phyloP scores from a whole-genome alignment of 2,113 vertebrate species.

The Antechinus stuartii region DNA sequence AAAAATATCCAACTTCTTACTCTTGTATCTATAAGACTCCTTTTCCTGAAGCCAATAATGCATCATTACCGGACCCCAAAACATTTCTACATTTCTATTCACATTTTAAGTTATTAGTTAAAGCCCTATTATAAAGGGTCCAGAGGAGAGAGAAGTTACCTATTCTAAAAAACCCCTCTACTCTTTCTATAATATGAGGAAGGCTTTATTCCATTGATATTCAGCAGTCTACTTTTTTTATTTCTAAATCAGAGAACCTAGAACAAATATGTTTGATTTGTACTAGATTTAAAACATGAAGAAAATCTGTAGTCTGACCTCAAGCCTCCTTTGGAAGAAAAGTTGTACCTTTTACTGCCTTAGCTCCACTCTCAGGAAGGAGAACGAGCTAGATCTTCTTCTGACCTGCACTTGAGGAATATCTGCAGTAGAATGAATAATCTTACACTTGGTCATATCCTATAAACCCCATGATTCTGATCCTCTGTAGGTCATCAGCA shows the following conservation, averaged over 20 bases:
- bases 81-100: background rate
- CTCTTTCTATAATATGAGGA: background rate
- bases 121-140: background rate
- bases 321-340: background rate
- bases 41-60: background rate
- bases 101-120: background rate
- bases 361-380: no score
- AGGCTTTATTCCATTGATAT: background rate
- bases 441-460: background rate
- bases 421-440: no score
- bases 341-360: background rate
- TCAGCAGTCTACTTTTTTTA: background rate
- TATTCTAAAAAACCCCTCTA: background rate
- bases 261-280: background rate
- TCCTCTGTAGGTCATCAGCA: background rate
- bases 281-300: background rate
- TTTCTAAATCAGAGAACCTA: background rate
- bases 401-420: background rate
- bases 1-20: background rate
- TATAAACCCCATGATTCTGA: background rate
- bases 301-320: background rate
- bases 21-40: background rate
- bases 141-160: background rate
- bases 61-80: no score
- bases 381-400: background rate